Evolutionary conservation across 1,140 invertebrate species (phyloP), one percentile per base, ranked within the genome.

Genomic region (Drosophila arawakana): DNA sequence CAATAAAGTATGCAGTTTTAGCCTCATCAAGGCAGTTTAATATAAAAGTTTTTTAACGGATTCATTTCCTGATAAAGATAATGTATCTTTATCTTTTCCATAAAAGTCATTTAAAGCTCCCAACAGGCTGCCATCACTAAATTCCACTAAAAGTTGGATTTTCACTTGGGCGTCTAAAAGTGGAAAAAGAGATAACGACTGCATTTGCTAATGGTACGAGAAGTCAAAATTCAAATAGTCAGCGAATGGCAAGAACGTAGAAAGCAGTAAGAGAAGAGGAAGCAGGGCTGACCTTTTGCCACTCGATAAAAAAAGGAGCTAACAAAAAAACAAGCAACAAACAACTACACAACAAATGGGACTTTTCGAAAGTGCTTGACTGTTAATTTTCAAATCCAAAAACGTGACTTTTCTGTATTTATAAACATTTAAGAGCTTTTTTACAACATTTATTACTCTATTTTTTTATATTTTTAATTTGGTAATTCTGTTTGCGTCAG

Each of bases 371-470:
- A 60, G 43, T 43, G 10, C 47, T 62, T 54, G 18, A 55, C 30
- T 49, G 21, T 55, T 52, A 43, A 50, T 30, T 59, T 65, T n/a
- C n/a, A 41, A 73, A 39, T 60, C 35, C 25, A 35, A 73, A 55
- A 69, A 61, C 71, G 71, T 69, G 57, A 61, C 65, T 60, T 61
- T 69, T 60, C 34, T 41, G 7, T 47, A 61, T 73, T 73, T 39
- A 54, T 55, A 58, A 58, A 65, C 49, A 58, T 65, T 68, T 61
- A 41, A 39, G 60, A 49, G 37, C 50, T 10, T 41, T 57, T 39
- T 13, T 21, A 57, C 50, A 47, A 43, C 25, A 61, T 69, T 73
- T 69, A 61, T 57, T 63, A 60, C 39, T 30, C 5, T 30, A 30
- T 30, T 30, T 30, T 30, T 30, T 18, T 18, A 18, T 18, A 7